phyloP scores from a whole-genome alignment of 2,113 vertebrate species.

The Eudyptes chrysolophus region DNA sequence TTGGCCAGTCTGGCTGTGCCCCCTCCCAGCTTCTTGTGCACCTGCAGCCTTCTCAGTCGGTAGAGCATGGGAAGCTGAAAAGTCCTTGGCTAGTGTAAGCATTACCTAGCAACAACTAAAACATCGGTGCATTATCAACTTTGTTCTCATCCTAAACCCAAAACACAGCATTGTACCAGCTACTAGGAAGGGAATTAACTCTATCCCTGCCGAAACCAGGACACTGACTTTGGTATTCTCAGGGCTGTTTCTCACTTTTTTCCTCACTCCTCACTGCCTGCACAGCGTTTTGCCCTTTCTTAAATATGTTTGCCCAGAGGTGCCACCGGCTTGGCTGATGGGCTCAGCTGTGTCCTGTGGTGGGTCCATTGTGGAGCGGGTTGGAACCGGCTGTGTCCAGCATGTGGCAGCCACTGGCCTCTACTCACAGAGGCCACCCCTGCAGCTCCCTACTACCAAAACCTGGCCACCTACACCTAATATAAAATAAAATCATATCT shows the following conservation, averaged over 20 bases:
- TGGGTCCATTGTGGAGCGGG: fast-evolving
- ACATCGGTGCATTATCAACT: too few species aligned
- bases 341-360: neutral
- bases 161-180: too few species aligned
- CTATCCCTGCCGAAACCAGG: too few species aligned
- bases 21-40: too few species aligned
- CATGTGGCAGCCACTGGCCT: neutral
- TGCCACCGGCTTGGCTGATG: fast-evolving
- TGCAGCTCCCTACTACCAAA: neutral
- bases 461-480: neutral
- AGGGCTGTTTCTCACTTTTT: neutral
- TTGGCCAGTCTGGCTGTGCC: too few species aligned
- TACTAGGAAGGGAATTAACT: too few species aligned
- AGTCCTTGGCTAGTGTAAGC: too few species aligned
- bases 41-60: too few species aligned
- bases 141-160: too few species aligned
- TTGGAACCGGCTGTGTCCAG: neutral
- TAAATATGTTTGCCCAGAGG: neutral
- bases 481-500: neutral
- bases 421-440: neutral
- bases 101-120: too few species aligned
- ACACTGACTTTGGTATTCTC: neutral
- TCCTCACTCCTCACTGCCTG: neutral
- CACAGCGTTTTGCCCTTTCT: neutral
- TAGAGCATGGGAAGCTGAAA: too few species aligned